Evolutionary conservation across 92 coral and sea anemone genomes (phyloP), one percentile per base, ranked within the genome.

Genomic region (Heliopora coerulea): DNA sequence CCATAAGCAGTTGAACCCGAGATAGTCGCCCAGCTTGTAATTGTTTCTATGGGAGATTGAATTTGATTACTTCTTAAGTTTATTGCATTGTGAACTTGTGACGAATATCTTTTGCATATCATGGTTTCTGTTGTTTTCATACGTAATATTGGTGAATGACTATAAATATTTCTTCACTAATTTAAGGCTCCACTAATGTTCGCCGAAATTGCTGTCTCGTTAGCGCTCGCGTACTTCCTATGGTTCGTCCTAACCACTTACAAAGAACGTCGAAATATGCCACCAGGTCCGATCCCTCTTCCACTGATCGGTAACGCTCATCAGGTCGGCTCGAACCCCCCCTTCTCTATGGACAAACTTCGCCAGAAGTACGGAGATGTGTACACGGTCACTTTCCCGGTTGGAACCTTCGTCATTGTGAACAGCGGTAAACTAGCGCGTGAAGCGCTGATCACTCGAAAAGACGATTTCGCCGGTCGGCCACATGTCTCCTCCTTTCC

Each of bases 301-400:
- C 98, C 98, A 8, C 60, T 93, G 35, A 84, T 93, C 26, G 98
- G 98, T 8, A 93, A 93, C 86, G 82, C 87, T 90, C 86, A 85
- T 1, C 87, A 93, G 48, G 84, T 93, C 89, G 96, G 96, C 23
- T 79, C 87, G 25, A 79, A 78, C 30, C 98, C 98, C 10, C 96
- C 88, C 58, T 80, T 83, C 41, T 82, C 96, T 19, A 84, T 93
- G 35, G 88, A 91, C 59, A 49, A 78, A 35, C 89, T 93, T 35
- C 84, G 91, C 39, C 73, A 82, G 35, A 89, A 69, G 72, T 87
- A 82, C 60, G 98, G 98, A 28, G 88, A 93, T 19, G 73, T 93
- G 14, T 87, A 85, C 73, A 88, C 92, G 24, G 82, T 93, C 15
- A 75, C 82, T 25, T 88, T 89, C 69, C 96, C 96, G 8, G 70